phyloP scores from a whole-genome alignment of 2,113 vertebrate species.

The Syrrhaptes paradoxus region DNA sequence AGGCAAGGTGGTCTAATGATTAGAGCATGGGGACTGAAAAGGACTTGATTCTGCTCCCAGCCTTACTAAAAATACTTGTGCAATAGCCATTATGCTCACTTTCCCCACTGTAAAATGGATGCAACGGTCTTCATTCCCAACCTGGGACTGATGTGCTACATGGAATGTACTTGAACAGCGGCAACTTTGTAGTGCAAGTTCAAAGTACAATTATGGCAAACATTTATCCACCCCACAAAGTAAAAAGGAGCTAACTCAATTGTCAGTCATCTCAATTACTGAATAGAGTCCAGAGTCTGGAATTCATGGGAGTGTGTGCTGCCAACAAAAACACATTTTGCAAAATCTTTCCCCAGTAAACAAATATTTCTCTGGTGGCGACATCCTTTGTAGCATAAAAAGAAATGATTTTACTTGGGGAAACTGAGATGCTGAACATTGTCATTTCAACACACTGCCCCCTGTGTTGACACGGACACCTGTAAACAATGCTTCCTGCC shows the following conservation, averaged over 20 bases:
- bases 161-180: background rate
- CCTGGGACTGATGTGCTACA: background rate
- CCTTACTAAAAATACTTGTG: background rate
- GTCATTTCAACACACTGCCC: background rate
- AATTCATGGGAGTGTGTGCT: background rate
- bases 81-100: background rate
- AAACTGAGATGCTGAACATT: background rate
- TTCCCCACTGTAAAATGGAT: background rate
- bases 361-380: background rate
- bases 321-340: slow-evolving; percentile 47
- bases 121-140: background rate
- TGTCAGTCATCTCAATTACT: background rate
- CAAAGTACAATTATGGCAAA: slow-evolving; percentile 36
- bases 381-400: background rate
- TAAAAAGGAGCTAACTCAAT: background rate
- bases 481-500: background rate
- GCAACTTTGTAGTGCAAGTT: background rate
- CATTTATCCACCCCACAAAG: slow-evolving; percentile 18
- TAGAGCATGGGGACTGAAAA: background rate
- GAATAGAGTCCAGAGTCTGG: slow-evolving; percentile 40
- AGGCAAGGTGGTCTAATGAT: background rate
- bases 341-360: background rate
- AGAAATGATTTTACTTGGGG: background rate
- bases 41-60: background rate
- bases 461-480: background rate